These are phyloP conservation scores for Mnemiopsis leidyi DNA, from an alignment of 37 sponge, comb jelly and placozoan genomes.

Conservation along the genomic window DNA sequence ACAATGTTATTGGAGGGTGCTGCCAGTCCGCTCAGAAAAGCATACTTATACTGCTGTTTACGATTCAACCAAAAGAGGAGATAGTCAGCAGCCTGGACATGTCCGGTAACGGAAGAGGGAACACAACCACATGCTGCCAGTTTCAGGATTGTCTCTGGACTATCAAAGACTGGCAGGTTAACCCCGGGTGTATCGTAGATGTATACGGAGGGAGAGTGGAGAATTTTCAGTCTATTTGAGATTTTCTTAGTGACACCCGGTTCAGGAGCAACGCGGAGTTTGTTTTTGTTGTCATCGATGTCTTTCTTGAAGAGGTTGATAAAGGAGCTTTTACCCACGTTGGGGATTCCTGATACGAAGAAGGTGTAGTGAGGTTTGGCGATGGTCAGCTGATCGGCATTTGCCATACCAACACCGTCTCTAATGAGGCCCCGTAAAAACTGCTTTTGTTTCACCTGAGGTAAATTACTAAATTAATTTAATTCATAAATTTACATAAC, in stretches of 20 bases:
- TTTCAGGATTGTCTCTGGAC: conserved; percentile 1
- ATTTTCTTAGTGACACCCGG: conserved; percentile 50
- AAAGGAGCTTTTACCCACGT: conserved; percentile 43
- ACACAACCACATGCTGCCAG: conserved; percentile 14
- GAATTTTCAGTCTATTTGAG: not conserved
- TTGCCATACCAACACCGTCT: conserved; percentile 32
- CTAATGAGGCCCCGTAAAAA: not conserved
- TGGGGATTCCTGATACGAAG: conserved; percentile 52
- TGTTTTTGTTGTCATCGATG: not conserved
- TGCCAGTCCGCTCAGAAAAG: conserved; percentile 8
- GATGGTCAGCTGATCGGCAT: conserved; percentile 31
- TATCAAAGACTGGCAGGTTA: not conserved
- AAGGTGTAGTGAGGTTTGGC: not conserved
- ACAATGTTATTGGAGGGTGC: conserved; percentile 25
- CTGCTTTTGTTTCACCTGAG: not conserved
- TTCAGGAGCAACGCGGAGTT: not conserved
- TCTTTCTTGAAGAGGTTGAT: conserved; percentile 39
- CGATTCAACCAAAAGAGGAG: conserved; percentile 34
- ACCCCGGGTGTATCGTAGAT: conserved; percentile 56
- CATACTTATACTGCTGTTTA: not conserved
- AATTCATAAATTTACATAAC: no score
- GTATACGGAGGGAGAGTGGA: not conserved
- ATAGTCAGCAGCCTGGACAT: conserved; percentile 39
- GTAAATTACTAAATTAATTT: no score
- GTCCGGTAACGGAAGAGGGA: not conserved